Evolutionary conservation across 2,797 vertebrate species (phyloP), one percentile per base, ranked within the genome.

Genomic region (Nyctalus aviator): DNA sequence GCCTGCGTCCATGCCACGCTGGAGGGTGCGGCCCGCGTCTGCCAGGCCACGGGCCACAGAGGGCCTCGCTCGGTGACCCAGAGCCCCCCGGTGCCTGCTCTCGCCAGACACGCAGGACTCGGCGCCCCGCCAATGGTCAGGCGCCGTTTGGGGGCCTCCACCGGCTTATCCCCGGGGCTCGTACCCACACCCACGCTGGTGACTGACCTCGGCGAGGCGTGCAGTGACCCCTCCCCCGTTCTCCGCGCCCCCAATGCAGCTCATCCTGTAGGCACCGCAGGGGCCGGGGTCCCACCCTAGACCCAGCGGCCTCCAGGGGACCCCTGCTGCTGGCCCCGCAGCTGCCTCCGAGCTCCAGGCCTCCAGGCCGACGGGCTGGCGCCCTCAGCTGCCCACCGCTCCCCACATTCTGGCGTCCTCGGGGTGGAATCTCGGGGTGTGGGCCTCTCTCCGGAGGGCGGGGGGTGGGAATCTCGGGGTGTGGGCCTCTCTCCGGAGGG

Each of bases 351-450:
- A 48, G 25, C 17, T 13, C 37, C 53, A 13, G 2, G 1, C 6
- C 10, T 41, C 44, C 27, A 17, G 8, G 66, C 10, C 1, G 15
- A 30, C 13, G 35, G 41, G 44, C 8, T 23, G 85, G 32, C 6
- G 3, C 14, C 55, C 25, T 5, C 1, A 27, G 18, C 35, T 68
- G 12, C 37, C 1, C 0, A 6, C 8, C 18, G 2, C 27, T 11
- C 32, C 76, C 18, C 10, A 0, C 46, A n/a, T 68, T 6, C 21
- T 64, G 37, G 17, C 30, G 44, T 62, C 66, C 37, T 53, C n/a
- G n/a, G n/a, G n/a, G n/a, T n/a, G n/a, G n/a, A n/a, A n/a, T n/a
- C n/a, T n/a, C n/a, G 37, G 37, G 37, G 37, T 37, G 37, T 37
- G 3, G 35, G 3, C 4, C 35, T 37, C 35, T 37, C 35, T 37